A percentile compares a stretch with the other conserved stretches of the same genome.
phyloP scores from a whole-genome alignment of 2,797 vertebrate genomes.

The Pteropus rufus region DNA sequence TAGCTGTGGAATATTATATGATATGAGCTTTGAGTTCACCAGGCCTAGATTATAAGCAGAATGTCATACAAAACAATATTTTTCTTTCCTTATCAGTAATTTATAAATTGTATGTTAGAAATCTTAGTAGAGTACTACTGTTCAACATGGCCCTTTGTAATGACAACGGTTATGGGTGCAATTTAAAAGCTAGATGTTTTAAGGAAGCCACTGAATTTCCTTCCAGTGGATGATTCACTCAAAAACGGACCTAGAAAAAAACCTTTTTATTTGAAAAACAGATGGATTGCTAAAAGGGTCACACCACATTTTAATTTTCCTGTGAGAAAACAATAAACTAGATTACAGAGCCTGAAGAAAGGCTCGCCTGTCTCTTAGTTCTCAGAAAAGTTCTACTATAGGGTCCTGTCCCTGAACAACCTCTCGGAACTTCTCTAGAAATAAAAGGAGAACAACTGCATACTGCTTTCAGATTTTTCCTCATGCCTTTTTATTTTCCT shows the following conservation, averaged over 20 bases:
- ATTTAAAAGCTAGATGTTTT: conserved; percentile 10
- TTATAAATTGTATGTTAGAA: neutral
- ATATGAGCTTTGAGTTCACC: neutral
- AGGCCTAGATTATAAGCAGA: neutral
- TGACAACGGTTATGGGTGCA: neutral
- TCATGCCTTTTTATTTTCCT: neutral
- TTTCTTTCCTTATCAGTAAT: neutral
- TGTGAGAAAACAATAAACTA: conserved; percentile 44
- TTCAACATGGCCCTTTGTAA: neutral
- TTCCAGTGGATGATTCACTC: neutral
- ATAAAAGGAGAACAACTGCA: neutral
- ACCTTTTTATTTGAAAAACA: conserved; percentile 50
- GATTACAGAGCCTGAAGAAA: conserved; percentile 50
- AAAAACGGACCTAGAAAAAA: conserved; percentile 24
- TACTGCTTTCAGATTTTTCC: neutral
- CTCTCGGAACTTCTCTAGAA: neutral
- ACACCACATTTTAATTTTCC: conserved; percentile 36
- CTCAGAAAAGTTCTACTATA: neutral
- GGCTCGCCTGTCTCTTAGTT: neutral
- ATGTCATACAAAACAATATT: neutral
- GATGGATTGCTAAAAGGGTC: conserved; percentile 18
- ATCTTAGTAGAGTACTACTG: neutral
- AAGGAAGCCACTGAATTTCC: neutral
- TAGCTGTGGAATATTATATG: neutral
- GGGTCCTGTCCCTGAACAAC: conserved; percentile 11